These are phyloP conservation scores for Sebastes ruberrimus DNA, from an alignment of 2,797 vertebrate species.

Conservation along the genomic window DNA sequence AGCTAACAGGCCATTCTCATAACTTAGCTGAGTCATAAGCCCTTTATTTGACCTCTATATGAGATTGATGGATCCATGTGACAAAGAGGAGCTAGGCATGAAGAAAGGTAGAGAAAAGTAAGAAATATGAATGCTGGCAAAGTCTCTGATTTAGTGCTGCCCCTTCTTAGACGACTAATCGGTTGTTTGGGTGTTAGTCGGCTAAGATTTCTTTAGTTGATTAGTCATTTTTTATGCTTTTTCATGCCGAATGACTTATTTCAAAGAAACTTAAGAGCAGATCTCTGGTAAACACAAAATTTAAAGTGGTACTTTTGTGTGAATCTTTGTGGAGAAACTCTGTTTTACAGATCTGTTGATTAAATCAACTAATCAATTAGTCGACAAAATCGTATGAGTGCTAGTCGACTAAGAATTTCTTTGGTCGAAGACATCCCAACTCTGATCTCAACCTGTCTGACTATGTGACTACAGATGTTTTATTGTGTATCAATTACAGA, in stretches of 20 bases:
- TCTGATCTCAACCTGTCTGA: neutral
- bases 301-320: too few relatives aligned
- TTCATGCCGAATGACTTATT: too few relatives aligned
- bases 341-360: too few relatives aligned
- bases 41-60: conserved; percentile 52
- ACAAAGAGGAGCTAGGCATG: conserved; percentile 3
- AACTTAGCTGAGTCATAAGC: conserved; percentile 48
- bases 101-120: conserved; percentile 4
- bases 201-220: too few relatives aligned
- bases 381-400: fast-evolving
- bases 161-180: too few relatives aligned
- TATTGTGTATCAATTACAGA: neutral
- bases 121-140: neutral
- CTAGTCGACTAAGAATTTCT: neutral
- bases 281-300: too few relatives aligned
- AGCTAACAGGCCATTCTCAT: conserved; percentile 41
- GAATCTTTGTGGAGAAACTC: too few relatives aligned
- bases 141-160: neutral
- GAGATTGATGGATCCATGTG: conserved; percentile 40
- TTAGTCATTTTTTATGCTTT: too few relatives aligned
- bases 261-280: too few relatives aligned
- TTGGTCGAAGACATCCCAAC: fast-evolving
- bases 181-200: too few relatives aligned
- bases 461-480: conserved; percentile 1
- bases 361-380: too few relatives aligned